phyloP scores from a whole-genome alignment of 2,113 vertebrate species.

The Phaethornis superciliosus region DNA sequence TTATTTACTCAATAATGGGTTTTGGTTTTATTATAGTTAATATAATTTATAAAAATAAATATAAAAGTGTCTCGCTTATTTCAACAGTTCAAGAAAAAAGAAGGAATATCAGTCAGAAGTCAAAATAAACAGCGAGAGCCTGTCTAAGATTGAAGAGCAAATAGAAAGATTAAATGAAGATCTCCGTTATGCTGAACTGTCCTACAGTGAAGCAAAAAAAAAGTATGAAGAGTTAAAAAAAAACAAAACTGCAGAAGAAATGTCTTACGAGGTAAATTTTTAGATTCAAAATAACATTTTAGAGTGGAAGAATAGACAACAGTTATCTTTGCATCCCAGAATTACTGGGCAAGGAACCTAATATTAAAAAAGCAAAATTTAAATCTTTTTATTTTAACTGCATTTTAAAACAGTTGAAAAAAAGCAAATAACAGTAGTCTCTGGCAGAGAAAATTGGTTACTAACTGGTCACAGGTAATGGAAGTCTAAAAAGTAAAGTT shows the following conservation, averaged over 20 bases:
- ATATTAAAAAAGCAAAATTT: not conserved
- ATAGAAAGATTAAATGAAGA: constrained; percentile 73
- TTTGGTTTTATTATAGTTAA: not conserved
- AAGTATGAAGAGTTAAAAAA: constrained; percentile 72
- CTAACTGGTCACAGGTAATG: not conserved
- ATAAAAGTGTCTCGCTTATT: not conserved
- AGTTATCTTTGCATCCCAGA: not conserved
- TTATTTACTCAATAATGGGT: not conserved
- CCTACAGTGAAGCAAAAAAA: constrained; percentile 60
- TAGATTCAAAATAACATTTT: not conserved
- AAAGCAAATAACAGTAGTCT: not conserved
- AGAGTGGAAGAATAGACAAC: not conserved
- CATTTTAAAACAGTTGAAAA: not conserved
- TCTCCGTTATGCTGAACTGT: constrained; percentile 52
- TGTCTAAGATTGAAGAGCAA: constrained; percentile 70
- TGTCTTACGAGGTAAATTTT: constrained; percentile 65
- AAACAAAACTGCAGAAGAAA: constrained; percentile 37
- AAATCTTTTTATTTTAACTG: not conserved
- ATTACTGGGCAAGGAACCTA: not conserved
- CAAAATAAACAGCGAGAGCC: constrained; percentile 60
- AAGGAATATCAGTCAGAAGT: constrained; percentile 10
- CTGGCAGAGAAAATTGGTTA: not conserved
- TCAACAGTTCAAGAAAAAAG: constrained; percentile 59
- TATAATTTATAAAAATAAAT: not conserved
- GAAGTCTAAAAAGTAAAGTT: not conserved